Base-by-base conservation (phyloP, 2,888 invertebrate genomes). In the Plagiodera versicolora region DNA sequence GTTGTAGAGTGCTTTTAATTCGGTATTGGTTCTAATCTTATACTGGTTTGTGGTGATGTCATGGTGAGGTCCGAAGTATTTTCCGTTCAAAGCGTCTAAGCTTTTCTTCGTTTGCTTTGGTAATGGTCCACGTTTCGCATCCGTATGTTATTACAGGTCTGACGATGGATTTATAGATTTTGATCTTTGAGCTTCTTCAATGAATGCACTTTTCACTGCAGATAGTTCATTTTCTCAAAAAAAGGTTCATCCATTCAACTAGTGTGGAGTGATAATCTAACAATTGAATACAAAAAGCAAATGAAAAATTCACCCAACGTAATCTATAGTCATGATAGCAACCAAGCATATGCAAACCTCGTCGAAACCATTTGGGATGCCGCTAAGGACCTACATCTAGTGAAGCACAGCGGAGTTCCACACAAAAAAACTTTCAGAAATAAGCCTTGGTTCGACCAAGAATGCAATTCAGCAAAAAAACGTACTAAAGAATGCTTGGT, bases 251-350 rank as follows among this genome's bases (percentile, higher is more conserved):
- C 47, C 47, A 47, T 18, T 47, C 18, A 47, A 11, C 47, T 47
- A 19, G 47, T 20, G 18, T 47, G 47, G 8, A 47, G 11, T 18
- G 18, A 47, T 46, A 46, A 46, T 46, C 16, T 46, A 46, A 14
- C 46, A 46, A 46, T 46, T 46, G 46, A 46, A 47, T 47, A 47
- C 11, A 19, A 47, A 19, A 47, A 19, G 10, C 47, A 47, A 47
- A 47, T 47, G 19, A 47, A 47, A 47, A 47, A 47, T 47, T 47
- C 32, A 32, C 32, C 8, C 32, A 32, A 32, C 10, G 32, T 32
- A 32, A 11, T 32, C 3, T 32, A 32, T 32, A 32, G 10, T 32
- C 32, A 32, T 32, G 45, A 45, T 45, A 45, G 14, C 45, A 45
- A 45, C 9, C 45, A 45, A 45, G 45, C 45, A 2, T 45, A 45